A percentile compares a stretch with the other conserved stretches of the same genome.
Conservation (phyloP, 2,113 vertebrate species). For the Planiliza haematocheilus region DNA sequence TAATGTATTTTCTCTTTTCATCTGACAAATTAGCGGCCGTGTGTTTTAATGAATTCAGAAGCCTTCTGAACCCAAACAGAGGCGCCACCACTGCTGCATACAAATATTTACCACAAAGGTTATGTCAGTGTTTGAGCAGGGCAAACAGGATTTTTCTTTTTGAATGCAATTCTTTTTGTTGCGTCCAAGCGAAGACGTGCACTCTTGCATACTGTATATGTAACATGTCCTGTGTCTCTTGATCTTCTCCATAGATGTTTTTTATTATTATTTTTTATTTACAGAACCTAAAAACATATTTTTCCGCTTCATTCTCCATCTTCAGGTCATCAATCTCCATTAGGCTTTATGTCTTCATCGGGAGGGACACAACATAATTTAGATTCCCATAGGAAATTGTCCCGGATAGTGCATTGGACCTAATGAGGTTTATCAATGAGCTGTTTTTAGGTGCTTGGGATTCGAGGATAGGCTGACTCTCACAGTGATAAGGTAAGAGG, state of each 20-base stretch:
- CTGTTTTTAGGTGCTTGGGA: conserved; percentile 63
- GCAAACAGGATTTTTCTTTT: not conserved
- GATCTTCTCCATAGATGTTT: not conserved
- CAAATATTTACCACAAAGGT: not conserved
- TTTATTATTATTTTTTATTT: conserved; percentile 16
- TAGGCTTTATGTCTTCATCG: conserved; percentile 12
- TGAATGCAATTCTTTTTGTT: not conserved
- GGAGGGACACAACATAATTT: conserved; percentile 11
- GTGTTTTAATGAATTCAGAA: not conserved
- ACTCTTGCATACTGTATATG: not conserved
- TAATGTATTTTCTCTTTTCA: not conserved
- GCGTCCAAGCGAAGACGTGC: not conserved
- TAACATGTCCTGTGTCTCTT: not conserved
- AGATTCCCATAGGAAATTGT: conserved; percentile 55
- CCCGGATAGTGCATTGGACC: conserved; percentile 17
- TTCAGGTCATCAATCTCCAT: conserved; percentile 33
- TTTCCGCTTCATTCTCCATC: conserved; percentile 27
- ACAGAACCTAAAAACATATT: conserved; percentile 2
- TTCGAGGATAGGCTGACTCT: conserved; percentile 35
- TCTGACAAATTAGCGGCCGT: not conserved
- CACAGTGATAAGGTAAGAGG: conserved; percentile 64
- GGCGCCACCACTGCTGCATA: not conserved
- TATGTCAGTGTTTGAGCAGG: conserved; percentile 1
- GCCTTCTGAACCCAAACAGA: not conserved
- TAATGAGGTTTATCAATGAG: conserved; percentile 42